Percentiles rank a stretch among this genome's conserved stretches.
Conservation (phyloP, 2,888 invertebrate species). For the Erebia ligea region DNA sequence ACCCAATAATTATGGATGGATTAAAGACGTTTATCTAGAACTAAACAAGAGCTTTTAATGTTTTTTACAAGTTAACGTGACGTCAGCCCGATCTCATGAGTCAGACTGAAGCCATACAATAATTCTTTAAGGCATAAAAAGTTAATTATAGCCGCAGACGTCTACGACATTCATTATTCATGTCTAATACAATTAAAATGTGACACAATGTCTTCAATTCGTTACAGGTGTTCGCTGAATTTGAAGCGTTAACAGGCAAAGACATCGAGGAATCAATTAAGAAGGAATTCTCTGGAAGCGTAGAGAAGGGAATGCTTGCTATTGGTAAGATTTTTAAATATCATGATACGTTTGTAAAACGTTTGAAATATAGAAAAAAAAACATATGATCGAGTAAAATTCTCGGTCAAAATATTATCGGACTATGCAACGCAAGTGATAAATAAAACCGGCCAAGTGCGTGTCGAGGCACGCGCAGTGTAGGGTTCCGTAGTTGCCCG, state of each 20-base stretch:
- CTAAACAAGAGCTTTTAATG: background rate
- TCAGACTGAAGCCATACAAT: slow-evolving; percentile 29
- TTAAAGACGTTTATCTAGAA: background rate
- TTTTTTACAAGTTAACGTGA: background rate
- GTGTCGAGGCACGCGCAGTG: no score
- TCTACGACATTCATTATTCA: slow-evolving; percentile 46
- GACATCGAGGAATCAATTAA: slow-evolving; percentile 93
- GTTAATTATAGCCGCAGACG: slow-evolving; percentile 33
- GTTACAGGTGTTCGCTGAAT: slow-evolving; percentile 90
- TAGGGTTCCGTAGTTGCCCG: no score
- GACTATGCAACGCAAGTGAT: background rate
- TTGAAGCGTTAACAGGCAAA: slow-evolving; percentile 90
- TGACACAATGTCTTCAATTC: slow-evolving; percentile 29
- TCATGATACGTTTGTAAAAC: background rate
- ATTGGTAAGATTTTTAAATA: slow-evolving; percentile 85
- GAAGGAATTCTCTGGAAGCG: slow-evolving; percentile 93
- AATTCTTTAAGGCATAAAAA: slow-evolving; percentile 34
- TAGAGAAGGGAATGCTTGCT: slow-evolving; percentile 93
- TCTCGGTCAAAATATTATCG: background rate
- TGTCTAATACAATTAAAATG: slow-evolving; percentile 29
- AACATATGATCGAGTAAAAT: background rate
- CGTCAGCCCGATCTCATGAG: slow-evolving; percentile 11
- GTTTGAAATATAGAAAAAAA: background rate
- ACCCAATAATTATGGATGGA: background rate
- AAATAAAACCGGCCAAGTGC: background rate